Base-by-base conservation (phyloP, 2,113 vertebrate genomes). In the Solea senegalensis region DNA sequence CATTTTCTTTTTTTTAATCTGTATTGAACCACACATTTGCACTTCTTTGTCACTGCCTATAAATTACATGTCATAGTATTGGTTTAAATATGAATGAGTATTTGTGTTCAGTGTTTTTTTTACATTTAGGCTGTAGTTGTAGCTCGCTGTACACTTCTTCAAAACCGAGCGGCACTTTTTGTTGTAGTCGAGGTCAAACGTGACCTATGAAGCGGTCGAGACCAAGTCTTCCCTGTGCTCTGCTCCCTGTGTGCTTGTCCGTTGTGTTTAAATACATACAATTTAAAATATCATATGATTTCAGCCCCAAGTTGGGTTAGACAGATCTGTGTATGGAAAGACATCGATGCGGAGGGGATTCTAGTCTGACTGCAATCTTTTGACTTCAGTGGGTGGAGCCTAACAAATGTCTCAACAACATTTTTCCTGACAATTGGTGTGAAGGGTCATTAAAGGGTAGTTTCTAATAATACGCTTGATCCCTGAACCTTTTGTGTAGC, bases 21-120 rank as follows among this genome's bases (percentile, higher is more conserved):
- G 9, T 45, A 4, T 40, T 21, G 11, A 50, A 39, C 46, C 13
- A 3, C 40, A 41, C 49, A 7, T 43, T 57, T 39, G 12, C 7
- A 61, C 27, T 56, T 56, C 65, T 79, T 64, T 39, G 55, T 68
- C 65, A 45, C 49, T 65, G 57, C 55, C 43, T 62, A 1, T 27
- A n/a, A 26, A 16, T 52, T 59, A 21, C 7, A 15, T 41, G 34
- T 48, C 12, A 44, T 43, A 54, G 9, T 60, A 8, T 62, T 59
- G 2, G 46, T 57, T 27, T 66, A 49, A 52, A 78, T 65, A 50
- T 57, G 55, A 48, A 1, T 59, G 1, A 7, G 15, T 2, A 7
- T 12, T 41, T 53, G 21, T 13, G 14, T 52, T 64, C 3, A 52
- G 26, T 44, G 41, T 16, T 54, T 26, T 46, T 46, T 34, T 8